These are phyloP conservation scores for Prolemur simus DNA, from an alignment of 2,113 vertebrate species.

Conservation along the genomic window DNA sequence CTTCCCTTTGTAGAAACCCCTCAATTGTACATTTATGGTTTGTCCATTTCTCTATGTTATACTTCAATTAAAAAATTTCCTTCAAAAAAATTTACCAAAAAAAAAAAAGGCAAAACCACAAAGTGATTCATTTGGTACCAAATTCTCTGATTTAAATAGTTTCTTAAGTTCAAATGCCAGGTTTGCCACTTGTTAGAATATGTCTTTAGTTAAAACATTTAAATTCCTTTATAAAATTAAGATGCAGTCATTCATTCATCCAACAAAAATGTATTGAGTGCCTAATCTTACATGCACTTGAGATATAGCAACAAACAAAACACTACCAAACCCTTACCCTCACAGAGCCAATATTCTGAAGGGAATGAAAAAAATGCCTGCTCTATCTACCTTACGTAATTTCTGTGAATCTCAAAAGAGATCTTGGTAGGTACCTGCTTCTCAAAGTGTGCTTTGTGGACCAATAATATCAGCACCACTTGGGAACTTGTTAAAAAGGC, in stretches of 20 bases:
- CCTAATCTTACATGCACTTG: not conserved
- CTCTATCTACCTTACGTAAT: not conserved
- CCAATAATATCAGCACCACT: not conserved
- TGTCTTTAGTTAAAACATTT: not conserved
- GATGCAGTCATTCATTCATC: not conserved
- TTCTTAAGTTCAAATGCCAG: not conserved
- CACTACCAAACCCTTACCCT: not conserved
- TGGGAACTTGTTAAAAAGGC: not conserved
- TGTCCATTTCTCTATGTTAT: not conserved
- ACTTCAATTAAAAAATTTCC: not conserved
- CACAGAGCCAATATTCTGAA: not conserved
- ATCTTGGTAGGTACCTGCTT: not conserved
- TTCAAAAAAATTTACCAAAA: not conserved
- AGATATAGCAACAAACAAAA: not conserved
- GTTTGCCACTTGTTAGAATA: not conserved
- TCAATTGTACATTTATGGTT: not conserved
- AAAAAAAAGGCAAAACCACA: not conserved
- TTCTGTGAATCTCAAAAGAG: not conserved
- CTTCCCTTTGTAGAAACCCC: not conserved
- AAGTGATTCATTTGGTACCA: not conserved
- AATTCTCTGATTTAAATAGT: not conserved
- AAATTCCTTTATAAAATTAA: slow-evolving; percentile 26
- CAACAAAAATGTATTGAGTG: not conserved
- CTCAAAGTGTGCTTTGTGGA: not conserved
- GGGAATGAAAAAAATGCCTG: not conserved